Percentiles rank a stretch among this genome's conserved stretches.
Evolutionary conservation across 2,113 vertebrate species (phyloP).

Genomic region (Procapra przewalskii): DNA sequence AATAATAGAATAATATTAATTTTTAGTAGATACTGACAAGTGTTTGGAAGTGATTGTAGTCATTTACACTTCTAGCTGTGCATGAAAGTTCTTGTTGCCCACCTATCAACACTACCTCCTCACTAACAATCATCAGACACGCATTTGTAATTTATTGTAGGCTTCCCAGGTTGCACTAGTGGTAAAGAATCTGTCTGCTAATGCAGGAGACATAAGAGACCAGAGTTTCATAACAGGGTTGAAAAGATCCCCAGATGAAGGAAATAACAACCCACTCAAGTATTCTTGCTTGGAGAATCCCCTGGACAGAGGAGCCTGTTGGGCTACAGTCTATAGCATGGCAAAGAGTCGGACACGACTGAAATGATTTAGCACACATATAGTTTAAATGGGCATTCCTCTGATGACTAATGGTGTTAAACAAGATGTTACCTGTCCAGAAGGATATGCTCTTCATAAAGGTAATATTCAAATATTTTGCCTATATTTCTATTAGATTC

Average conservation of each 20-base stretch:
- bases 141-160: background rate
- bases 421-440: background rate
- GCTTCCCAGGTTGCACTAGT: background rate
- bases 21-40: background rate
- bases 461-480: background rate
- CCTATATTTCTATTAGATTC: background rate
- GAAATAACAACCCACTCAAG: background rate
- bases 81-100: background rate
- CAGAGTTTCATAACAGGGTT: background rate
- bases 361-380: background rate
- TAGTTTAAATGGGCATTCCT: background rate
- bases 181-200: background rate
- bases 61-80: background rate
- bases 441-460: background rate
- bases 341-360: background rate
- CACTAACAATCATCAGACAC: background rate
- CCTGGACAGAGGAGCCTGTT: background rate
- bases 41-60: background rate
- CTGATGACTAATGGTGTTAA: background rate
- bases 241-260: background rate
- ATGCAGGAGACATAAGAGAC: background rate
- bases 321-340: background rate
- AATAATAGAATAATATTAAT: background rate
- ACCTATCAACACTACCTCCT: background rate
- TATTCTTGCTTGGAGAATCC: background rate